These are phyloP conservation scores for Parnassius smintheus DNA, from an alignment of 2,888 invertebrate species.

Conservation along the genomic window DNA sequence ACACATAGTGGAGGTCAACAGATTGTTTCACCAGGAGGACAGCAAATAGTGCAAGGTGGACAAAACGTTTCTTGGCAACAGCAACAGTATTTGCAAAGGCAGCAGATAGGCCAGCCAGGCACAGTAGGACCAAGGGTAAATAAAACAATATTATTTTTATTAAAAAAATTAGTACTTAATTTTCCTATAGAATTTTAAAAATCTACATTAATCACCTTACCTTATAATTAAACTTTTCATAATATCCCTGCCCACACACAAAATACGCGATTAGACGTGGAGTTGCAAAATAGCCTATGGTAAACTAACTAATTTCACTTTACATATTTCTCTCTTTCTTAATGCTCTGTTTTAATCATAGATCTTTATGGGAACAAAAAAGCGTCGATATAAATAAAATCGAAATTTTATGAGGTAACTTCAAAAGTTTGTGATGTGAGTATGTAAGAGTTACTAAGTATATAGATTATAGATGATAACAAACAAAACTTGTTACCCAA, in stretches of 20 bases:
- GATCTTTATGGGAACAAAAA: constrained; percentile 14
- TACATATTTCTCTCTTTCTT: constrained; percentile 26
- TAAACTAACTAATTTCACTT: neutral
- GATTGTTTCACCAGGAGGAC: constrained; percentile 71
- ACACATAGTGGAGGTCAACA: constrained; percentile 75
- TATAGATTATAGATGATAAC: too few species aligned
- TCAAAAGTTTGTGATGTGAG: neutral
- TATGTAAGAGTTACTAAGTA: too few species aligned
- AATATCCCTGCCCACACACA: too few species aligned
- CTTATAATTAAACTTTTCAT: too few species aligned
- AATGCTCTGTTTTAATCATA: constrained; percentile 9
- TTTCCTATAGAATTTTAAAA: too few species aligned
- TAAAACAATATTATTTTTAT: constrained; percentile 4
- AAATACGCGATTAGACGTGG: too few species aligned
- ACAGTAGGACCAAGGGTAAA: constrained; percentile 75
- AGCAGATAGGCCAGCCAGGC: constrained; percentile 76
- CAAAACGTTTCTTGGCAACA: constrained; percentile 76
- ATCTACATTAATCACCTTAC: too few species aligned
- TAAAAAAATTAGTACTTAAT: too few species aligned
- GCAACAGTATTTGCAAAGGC: constrained; percentile 74
- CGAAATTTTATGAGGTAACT: constrained; percentile 11
- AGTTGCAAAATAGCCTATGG: too few species aligned
- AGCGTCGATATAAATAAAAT: constrained; percentile 13
- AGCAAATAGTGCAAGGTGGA: constrained; percentile 69
- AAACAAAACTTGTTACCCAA: too few species aligned